phyloP scores from a whole-genome alignment of 2,888 invertebrate genomes.

The Pachycephus smyrnensis region DNA sequence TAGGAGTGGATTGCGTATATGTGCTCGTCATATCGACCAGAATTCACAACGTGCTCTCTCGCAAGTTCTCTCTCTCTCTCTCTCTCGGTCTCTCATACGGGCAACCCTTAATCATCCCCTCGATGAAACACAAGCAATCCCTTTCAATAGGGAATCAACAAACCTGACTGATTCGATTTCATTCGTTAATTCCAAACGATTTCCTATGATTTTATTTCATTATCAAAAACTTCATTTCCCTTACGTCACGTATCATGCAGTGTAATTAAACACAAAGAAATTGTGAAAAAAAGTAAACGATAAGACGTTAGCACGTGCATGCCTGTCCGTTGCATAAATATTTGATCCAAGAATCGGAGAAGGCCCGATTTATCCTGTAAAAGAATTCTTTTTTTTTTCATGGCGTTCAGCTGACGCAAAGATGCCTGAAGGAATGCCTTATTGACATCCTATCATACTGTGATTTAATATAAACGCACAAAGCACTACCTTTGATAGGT shows the following conservation, averaged over 20 bases:
- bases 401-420: not conserved
- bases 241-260: not conserved
- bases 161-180: slow-evolving; percentile 58
- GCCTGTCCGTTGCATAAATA: too few relatives aligned
- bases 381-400: too few relatives aligned
- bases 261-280: slow-evolving; percentile 5
- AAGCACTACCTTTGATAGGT: slow-evolving; percentile 57
- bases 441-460: slow-evolving; percentile 50
- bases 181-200: slow-evolving; percentile 57
- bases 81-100: slow-evolving; percentile 24
- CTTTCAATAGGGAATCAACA: slow-evolving; percentile 52
- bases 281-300: not conserved
- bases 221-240: slow-evolving; percentile 11
- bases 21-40: slow-evolving; percentile 53
- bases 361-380: too few relatives aligned
- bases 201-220: slow-evolving; percentile 45
- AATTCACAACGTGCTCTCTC: slow-evolving; percentile 49
- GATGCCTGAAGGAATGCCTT: slow-evolving; percentile 36
- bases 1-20: slow-evolving; percentile 38
- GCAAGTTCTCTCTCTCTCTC: slow-evolving; percentile 21
- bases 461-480: slow-evolving; percentile 60
- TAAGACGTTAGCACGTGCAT: not conserved
- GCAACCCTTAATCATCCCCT: not conserved
- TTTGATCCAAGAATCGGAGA: too few relatives aligned
- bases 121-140: slow-evolving; percentile 18